These are phyloP conservation scores for Schizotus pectinicornis DNA, from an alignment of 2,888 invertebrate species.

Conservation along the genomic window DNA sequence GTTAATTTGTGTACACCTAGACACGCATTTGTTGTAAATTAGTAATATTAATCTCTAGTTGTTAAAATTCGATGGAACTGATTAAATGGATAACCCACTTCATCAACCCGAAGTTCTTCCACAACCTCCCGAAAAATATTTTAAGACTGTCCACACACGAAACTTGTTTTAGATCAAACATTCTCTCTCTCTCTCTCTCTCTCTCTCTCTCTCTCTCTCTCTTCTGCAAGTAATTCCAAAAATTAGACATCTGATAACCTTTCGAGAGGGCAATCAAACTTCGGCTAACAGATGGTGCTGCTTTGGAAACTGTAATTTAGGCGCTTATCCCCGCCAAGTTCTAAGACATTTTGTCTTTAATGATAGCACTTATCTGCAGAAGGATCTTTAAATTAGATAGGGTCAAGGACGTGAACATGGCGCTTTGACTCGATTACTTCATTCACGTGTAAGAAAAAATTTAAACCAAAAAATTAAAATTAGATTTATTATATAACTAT, in stretches of 20 bases:
- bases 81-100: conserved; percentile 33
- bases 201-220: no score
- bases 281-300: conserved; percentile 13
- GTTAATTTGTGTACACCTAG: conserved; percentile 27
- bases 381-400: no score
- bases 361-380: no score
- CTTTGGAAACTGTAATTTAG: conserved; percentile 8
- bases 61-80: conserved; percentile 36
- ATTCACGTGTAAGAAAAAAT: no score
- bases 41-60: conserved; percentile 34
- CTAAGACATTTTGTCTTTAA: background rate
- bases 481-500: no score
- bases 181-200: no score
- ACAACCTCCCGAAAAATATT: background rate
- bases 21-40: conserved; percentile 32
- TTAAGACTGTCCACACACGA: no score
- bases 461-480: no score
- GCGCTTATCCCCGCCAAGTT: background rate
- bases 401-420: no score
- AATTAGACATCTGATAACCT: background rate
- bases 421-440: no score
- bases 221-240: background rate
- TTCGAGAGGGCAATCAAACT: background rate
- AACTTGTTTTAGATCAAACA: no score
- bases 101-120: conserved; percentile 14